Evolutionary conservation across 2,113 vertebrate species (phyloP), one percentile per base, ranked within the genome.

Genomic region (Trematocara variabile): DNA sequence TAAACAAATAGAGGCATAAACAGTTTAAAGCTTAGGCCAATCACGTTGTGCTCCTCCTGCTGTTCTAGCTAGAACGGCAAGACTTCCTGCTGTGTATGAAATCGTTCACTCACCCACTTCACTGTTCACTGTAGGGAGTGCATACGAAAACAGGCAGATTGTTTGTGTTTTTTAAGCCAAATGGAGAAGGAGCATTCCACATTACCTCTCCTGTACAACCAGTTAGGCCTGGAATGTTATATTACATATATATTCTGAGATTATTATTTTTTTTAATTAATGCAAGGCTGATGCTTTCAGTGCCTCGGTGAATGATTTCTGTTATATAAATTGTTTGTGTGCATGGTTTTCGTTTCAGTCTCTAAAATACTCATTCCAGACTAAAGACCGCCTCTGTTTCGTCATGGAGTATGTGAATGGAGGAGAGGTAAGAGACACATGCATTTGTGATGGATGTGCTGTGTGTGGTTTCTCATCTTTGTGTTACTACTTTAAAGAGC

Each of bases 331-430:
- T 34, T 80, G 8, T 6, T 44, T 89, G 79, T 89, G 88, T 90
- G 85, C 86, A 50, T 84, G 65, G 14, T 73, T 86, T 48, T 84
- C 5, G 8, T 92, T 91, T 89, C 97, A 99, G 98, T 99, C 98
- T 89, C 96, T 99, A 97, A 99, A 99, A 96, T 99, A 99, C 93
- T 99, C 98, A 89, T 99, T 99, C 97, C 98, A 99, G 96, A 99
- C 98, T 91, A 99, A 99, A 97, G 98, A 99, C 95, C 98, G 98
- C 86, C 97, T 99, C 87, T 99, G 98, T 96, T 99, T 99, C 92
- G 98, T 99, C 94, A 99, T 99, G 98, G 98, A 99, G 90, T 99
- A 99, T 93, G 98, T 99, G 93, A 99, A 99, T 4, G 98, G 98
- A 83, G 98, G 98, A 94, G 98, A 99, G 98, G 98, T 99, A 94